A percentile compares a stretch with the other conserved stretches of the same genome.
Conservation (phyloP, 2,888 invertebrate species). For the Torymus aiolomorphi region DNA sequence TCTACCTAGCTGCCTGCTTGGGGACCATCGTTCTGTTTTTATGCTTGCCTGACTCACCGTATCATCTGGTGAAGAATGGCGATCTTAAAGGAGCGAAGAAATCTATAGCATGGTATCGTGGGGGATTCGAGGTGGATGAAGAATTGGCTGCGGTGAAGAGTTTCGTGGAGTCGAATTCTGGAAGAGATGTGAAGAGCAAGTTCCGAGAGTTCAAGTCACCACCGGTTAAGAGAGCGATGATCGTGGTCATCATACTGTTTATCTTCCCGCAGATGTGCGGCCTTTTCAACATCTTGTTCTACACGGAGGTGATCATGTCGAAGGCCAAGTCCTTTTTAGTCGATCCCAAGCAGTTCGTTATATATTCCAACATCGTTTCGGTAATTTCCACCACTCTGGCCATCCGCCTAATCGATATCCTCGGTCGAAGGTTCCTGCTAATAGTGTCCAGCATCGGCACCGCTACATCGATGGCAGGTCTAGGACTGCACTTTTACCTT, state of each 20-base stretch:
- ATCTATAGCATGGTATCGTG: conserved; percentile 29
- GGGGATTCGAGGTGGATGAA: conserved; percentile 47
- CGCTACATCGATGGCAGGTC: conserved; percentile 56
- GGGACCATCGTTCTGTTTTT: conserved; percentile 62
- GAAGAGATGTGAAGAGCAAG: conserved; percentile 23
- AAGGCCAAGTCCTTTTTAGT: conserved; percentile 62
- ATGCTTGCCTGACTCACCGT: conserved; percentile 67
- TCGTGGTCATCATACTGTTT: conserved; percentile 62
- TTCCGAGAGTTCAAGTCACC: conserved; percentile 24
- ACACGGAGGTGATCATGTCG: conserved; percentile 68
- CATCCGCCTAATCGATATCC: conserved; percentile 65
- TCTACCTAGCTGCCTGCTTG: conserved; percentile 63
- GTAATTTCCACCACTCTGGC: conserved; percentile 62
- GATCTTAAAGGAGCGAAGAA: background rate
- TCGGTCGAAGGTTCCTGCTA: conserved; percentile 66
- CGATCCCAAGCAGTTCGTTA: conserved; percentile 63
- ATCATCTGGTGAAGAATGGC: conserved; percentile 57
- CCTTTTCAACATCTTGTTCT: conserved; percentile 65
- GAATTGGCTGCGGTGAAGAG: conserved; percentile 56
- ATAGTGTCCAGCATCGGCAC: conserved; percentile 64
- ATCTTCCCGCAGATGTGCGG: conserved; percentile 68
- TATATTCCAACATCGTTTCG: conserved; percentile 63
- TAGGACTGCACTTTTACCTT: conserved; percentile 65
- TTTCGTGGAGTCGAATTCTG: conserved; percentile 50
- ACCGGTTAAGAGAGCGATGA: conserved; percentile 61